Evolutionary conservation across 1,140 invertebrate species (phyloP).

Genomic region (Drosophila ercepeae): DNA sequence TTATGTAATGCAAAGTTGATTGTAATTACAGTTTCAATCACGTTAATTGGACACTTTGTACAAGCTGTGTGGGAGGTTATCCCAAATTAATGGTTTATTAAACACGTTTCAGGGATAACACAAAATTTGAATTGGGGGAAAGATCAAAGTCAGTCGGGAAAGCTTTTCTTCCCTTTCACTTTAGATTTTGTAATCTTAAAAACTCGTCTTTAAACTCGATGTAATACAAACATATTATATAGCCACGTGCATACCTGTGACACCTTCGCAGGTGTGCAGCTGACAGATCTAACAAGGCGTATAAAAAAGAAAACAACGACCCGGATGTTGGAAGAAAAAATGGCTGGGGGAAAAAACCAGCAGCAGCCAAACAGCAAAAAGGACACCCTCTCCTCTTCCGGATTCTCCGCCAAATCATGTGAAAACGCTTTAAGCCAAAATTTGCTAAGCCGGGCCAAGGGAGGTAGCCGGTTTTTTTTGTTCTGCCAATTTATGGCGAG

Average conservation of each 20-base stretch:
- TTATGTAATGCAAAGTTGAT: conserved; percentile 48
- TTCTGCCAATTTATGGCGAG: conserved; percentile 41
- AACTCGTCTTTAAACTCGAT: too few relatives aligned
- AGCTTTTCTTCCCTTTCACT: too few relatives aligned
- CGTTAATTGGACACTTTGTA: conserved; percentile 59
- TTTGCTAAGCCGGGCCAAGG: conserved; percentile 24
- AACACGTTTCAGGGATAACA: conserved; percentile 8
- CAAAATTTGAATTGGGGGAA: conserved; percentile 14
- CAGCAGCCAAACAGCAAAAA: conserved; percentile 29
- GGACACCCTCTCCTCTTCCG: not conserved
- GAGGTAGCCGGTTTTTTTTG: conserved; percentile 18
- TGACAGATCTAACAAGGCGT: conserved; percentile 60
- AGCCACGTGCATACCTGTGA: conserved; percentile 5
- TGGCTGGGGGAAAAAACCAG: conserved; percentile 1
- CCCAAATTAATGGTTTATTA: conserved; percentile 31
- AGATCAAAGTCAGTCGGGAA: conserved; percentile 33
- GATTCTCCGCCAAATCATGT: conserved; percentile 61
- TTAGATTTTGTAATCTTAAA: conserved; percentile 37
- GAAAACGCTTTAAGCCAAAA: conserved; percentile 64
- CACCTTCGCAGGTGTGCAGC: conserved; percentile 34
- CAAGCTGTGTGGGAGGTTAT: conserved; percentile 1
- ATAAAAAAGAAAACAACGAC: conserved; percentile 23
- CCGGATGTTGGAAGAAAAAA: conserved; percentile 13
- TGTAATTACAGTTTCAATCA: conserved; percentile 59
- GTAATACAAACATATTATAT: conserved; percentile 7